Percentiles rank a stretch among this genome's conserved stretches.
phyloP scores from a whole-genome alignment of 2,113 vertebrate genomes.

The Garra rufa region DNA sequence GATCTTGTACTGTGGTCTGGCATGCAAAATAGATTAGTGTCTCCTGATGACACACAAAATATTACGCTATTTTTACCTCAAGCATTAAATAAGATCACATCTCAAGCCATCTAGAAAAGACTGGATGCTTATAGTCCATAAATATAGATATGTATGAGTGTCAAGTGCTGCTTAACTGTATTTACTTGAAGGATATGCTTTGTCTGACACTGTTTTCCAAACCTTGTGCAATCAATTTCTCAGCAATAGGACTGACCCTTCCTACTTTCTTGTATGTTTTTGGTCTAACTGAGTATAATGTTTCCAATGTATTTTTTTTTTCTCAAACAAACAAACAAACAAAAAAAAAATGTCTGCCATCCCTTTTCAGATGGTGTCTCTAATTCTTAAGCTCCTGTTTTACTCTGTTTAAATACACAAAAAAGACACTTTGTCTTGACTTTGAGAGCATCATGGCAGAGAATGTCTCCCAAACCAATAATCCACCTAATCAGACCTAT shows the following conservation, averaged over 20 bases:
- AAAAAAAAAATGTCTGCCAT: neutral
- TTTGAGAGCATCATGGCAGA: neutral
- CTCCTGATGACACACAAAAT: conserved; percentile 48
- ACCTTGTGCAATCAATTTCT: no score
- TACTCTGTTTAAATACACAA: neutral
- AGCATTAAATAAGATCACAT: conserved; percentile 46
- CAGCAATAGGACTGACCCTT: neutral
- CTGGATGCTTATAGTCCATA: neutral
- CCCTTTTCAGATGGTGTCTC: neutral
- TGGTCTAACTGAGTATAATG: neutral
- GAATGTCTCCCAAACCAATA: neutral
- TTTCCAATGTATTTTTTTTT: no score
- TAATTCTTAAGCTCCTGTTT: neutral
- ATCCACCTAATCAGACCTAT: neutral
- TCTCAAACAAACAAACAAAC: no score
- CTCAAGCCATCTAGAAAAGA: conserved; percentile 52
- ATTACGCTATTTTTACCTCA: conserved; percentile 51
- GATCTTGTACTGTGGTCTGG: neutral
- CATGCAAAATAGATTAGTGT: neutral
- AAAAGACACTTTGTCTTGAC: neutral
- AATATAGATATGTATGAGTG: neutral
- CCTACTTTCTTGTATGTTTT: neutral
- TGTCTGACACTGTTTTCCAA: neutral
- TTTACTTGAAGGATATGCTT: neutral
- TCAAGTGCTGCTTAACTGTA: neutral